phyloP scores from a whole-genome alignment of 2,797 vertebrate genomes.

The Brachyalestes nurse region DNA sequence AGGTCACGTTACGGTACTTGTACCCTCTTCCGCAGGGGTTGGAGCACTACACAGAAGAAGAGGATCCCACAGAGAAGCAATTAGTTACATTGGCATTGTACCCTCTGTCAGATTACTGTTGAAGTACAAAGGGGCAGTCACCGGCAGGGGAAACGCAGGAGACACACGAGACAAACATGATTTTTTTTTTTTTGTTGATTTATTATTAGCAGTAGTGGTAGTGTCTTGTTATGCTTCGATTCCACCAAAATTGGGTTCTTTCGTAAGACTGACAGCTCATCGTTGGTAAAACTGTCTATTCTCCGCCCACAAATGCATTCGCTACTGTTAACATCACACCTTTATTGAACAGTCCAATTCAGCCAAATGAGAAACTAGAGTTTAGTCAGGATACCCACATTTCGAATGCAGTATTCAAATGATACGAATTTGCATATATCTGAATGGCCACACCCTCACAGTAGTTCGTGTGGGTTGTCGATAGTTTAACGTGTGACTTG shows the following conservation, averaged over 20 bases:
- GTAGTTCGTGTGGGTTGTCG: too few species aligned
- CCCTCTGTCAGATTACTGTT: neutral
- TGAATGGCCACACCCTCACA: too few species aligned
- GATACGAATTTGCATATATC: too few species aligned
- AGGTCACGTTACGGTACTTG: conserved; percentile 89
- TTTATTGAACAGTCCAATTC: neutral
- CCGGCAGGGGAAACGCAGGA: neutral
- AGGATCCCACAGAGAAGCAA: conserved; percentile 33
- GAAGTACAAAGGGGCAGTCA: neutral
- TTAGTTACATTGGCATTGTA: conserved; percentile 15
- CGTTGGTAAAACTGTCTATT: neutral
- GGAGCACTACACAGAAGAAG: conserved; percentile 85
- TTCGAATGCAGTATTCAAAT: too few species aligned
- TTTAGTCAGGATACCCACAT: neutral
- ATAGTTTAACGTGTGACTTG: too few species aligned
- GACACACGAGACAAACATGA: neutral
- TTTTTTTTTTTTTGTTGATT: too few species aligned
- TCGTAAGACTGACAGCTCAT: neutral
- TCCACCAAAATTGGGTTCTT: too few species aligned
- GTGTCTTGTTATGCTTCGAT: neutral
- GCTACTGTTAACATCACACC: neutral
- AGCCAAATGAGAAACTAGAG: neutral
- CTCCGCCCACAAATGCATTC: neutral
- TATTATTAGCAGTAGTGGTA: too few species aligned
- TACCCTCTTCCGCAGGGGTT: conserved; percentile 91